Base-by-base conservation (phyloP, 2,797 vertebrate genomes). In the Enteromius afrohamiltoni region DNA sequence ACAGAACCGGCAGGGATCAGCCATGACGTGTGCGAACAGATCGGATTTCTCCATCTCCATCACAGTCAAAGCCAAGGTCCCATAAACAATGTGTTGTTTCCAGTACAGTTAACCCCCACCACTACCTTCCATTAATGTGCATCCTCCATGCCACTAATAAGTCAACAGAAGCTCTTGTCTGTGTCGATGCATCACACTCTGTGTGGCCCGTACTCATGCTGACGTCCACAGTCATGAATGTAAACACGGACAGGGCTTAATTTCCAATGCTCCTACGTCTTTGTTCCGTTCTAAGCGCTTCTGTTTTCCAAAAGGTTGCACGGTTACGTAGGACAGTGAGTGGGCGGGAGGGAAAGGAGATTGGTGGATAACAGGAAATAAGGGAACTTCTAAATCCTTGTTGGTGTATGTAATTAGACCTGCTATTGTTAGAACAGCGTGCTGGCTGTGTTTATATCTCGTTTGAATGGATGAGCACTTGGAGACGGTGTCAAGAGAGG, bases 141-240 rank as follows among this genome's bases (percentile, higher is more conserved):
- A 86, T 81, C 73, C 84, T 76, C 74, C 79, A 79, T 64, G 51
- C 7, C 14, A 26, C 29, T 58, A 23, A 31, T 53, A 74, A 45
- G 77, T 77, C 74, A 83, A 78, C 67, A 80, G 55, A 77, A 40
- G 40, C 58, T 81, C 69, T 77, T 4, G 7, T 81, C 69, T 58
- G 58, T 49, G 68, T 76, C 29, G 40, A 69, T 84, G 67, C 77
- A 80, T 82, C 58, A 68, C 73, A 42, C 34, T 71, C 58, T 16
- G 65, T 45, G 34, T 78, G 58, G 53, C 76, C 89, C 86, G 31
- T 45, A 78, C 84, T 79, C 6, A 9, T 31, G 4, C 89, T 94
- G 93, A 94, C 93, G 93, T 95, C 92, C 92, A 88, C 84, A 4
- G 80, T 31, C 23, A 77, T 88, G 90, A 93, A 92, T 93, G 93